These are phyloP conservation scores for Auanema sp. DNA, from an alignment of 2,888 invertebrate species.

Conservation along the genomic window DNA sequence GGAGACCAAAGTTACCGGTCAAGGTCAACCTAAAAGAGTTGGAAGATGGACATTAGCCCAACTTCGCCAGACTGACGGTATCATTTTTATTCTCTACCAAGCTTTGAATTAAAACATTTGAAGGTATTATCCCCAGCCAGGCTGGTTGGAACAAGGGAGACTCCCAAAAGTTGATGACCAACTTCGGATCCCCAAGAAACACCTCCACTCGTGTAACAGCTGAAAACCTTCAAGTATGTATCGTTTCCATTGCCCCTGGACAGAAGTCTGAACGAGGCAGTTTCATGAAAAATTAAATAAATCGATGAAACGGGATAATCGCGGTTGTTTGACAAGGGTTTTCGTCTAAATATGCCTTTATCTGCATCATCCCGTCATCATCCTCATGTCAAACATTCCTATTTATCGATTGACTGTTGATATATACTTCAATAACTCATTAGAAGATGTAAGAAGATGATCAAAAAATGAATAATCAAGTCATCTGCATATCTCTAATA, in stretches of 20 bases:
- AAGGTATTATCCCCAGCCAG: constrained; percentile 63
- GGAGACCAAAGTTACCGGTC: constrained; percentile 63
- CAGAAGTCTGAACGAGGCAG: neutral
- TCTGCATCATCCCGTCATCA: no score
- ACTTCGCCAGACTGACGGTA: constrained; percentile 63
- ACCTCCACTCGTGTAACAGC: constrained; percentile 57
- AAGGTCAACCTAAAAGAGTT: constrained; percentile 51
- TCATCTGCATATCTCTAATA: neutral
- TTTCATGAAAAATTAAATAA: constrained; percentile 6
- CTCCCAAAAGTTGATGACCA: constrained; percentile 65
- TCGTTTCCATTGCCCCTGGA: neutral
- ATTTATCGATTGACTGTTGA: no score
- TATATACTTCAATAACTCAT: no score
- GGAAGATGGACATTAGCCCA: constrained; percentile 64
- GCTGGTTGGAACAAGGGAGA: constrained; percentile 65
- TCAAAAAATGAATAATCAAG: neutral
- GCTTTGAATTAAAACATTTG: constrained; percentile 2
- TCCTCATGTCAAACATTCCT: no score
- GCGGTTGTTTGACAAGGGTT: no score
- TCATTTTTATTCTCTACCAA: neutral
- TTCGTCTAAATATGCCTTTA: no score
- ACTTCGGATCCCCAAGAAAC: constrained; percentile 64
- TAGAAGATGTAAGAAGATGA: no score
- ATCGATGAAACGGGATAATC: constrained; percentile 3
- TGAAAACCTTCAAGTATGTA: constrained; percentile 54